Evolutionary conservation across 2,888 invertebrate species (phyloP).

Genomic region (Norana najaformis): DNA sequence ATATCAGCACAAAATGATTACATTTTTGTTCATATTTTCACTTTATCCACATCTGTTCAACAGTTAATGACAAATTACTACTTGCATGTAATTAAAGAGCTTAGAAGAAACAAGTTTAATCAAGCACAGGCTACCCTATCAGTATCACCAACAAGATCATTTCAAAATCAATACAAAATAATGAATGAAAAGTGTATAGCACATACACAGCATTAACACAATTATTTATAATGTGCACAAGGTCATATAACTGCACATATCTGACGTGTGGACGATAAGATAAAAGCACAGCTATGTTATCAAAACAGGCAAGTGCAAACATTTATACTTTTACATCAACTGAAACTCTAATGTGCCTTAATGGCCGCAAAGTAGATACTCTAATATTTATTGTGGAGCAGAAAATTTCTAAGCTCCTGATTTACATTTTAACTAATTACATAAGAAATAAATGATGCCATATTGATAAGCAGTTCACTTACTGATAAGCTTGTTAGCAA

Average conservation of each 20-base stretch:
- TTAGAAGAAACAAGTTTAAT: neutral
- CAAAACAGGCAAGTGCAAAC: neutral
- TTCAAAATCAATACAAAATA: neutral
- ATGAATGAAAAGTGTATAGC: neutral
- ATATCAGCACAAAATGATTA: neutral
- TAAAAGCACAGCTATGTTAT: neutral
- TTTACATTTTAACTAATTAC: neutral
- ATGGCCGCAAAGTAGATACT: neutral
- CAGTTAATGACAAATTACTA: neutral
- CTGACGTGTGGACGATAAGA: neutral
- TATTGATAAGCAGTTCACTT: conserved; percentile 33
- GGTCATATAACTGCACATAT: neutral
- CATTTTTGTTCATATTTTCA: neutral
- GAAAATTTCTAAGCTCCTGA: neutral
- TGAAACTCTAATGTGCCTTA: neutral
- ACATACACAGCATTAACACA: neutral
- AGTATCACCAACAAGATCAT: neutral
- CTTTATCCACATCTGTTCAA: neutral
- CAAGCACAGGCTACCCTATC: neutral
- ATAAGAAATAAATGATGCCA: neutral
- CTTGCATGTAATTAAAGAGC: neutral
- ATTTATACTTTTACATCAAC: neutral
- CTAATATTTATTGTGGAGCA: neutral
- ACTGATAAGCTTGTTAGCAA: conserved; percentile 88
- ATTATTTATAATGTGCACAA: neutral